These are phyloP conservation scores for Hoplodrina ambigua DNA, from an alignment of 2,888 invertebrate genomes.

Conservation along the genomic window DNA sequence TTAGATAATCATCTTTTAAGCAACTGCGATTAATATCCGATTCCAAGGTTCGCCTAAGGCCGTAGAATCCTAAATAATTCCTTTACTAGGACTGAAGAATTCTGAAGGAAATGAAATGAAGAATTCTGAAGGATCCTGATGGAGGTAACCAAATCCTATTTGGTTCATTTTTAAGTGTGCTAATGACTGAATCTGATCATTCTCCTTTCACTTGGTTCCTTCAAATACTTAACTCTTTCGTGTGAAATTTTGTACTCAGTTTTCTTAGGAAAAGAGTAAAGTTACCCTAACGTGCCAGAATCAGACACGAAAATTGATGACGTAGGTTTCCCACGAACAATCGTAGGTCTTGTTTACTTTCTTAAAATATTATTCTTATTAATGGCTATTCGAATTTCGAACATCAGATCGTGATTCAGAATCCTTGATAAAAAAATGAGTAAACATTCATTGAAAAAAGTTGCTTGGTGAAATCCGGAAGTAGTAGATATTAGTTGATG, in stretches of 20 bases:
- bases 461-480: constrained; percentile 32
- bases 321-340: constrained; percentile 39
- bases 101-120: too few species aligned
- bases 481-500: constrained; percentile 27
- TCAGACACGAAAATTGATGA: constrained; percentile 12
- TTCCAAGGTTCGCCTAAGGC: too few species aligned
- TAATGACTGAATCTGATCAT: background rate
- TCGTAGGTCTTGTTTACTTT: constrained; percentile 36
- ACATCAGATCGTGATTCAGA: constrained; percentile 13
- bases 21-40: too few species aligned
- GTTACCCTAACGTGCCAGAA: constrained; percentile 17
- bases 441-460: constrained; percentile 18
- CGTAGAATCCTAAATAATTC: too few species aligned
- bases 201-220: too few species aligned
- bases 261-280: constrained; percentile 9
- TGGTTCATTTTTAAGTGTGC: background rate
- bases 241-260: constrained; percentile 3
- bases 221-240: background rate
- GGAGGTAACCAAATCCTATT: background rate
- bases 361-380: constrained; percentile 26
- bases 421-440: constrained; percentile 4
- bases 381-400: constrained; percentile 32
- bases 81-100: too few species aligned
- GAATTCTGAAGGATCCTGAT: too few species aligned
- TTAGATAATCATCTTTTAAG: too few species aligned